Evolutionary conservation across 2,888 invertebrate species (phyloP).

Genomic region (Papilio demoleus): DNA sequence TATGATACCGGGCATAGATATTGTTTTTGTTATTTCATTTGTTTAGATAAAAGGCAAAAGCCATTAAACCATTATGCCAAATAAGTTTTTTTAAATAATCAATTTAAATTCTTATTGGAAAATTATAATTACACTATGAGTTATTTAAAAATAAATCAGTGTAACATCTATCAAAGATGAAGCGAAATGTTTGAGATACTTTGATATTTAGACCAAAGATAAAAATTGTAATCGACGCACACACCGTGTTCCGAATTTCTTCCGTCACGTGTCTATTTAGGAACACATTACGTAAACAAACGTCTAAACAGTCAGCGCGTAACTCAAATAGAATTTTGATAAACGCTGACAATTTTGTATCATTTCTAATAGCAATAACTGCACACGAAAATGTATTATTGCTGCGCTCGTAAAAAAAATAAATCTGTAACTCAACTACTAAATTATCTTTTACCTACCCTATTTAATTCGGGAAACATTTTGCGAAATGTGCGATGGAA

Average conservation of each 20-base stretch:
- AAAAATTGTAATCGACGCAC: slow-evolving; percentile 14
- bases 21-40: slow-evolving; percentile 38
- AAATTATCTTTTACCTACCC: slow-evolving; percentile 58
- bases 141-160: too few species aligned
- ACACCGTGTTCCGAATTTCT: slow-evolving; percentile 20
- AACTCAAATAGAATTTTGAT: slow-evolving; percentile 36
- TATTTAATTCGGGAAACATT: slow-evolving; percentile 69
- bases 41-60: slow-evolving; percentile 25
- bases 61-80: slow-evolving; percentile 5
- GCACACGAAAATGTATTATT: slow-evolving; percentile 28
- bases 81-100: background rate
- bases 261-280: slow-evolving; percentile 32
- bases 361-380: slow-evolving; percentile 30
- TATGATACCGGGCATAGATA: slow-evolving; percentile 65
- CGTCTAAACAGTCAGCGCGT: slow-evolving; percentile 22
- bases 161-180: background rate
- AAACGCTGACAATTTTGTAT: slow-evolving; percentile 35
- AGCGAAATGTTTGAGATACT: background rate
- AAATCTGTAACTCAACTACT: slow-evolving; percentile 59
- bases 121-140: too few species aligned
- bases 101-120: background rate
- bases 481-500: slow-evolving; percentile 67
- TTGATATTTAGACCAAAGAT: slow-evolving; percentile 5
- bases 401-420: slow-evolving; percentile 43
- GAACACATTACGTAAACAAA: slow-evolving; percentile 30